These are phyloP conservation scores for Sturmia bella DNA, from an alignment of 2,888 invertebrate genomes.

Conservation along the genomic window DNA sequence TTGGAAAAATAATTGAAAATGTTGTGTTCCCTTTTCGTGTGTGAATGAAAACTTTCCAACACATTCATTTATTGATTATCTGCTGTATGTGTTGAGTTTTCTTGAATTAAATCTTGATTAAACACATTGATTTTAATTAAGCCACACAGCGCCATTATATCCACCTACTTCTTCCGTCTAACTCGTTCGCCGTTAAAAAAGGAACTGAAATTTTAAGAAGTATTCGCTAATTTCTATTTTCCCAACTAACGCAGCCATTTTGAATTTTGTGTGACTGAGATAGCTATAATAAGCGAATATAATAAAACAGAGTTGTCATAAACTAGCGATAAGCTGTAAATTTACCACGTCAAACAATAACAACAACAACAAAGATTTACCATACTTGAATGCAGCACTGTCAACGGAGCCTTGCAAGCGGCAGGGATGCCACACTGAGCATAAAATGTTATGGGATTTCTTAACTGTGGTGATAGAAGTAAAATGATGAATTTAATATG, in stretches of 20 bases:
- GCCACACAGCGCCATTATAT: constrained; percentile 64
- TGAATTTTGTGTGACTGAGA: constrained; percentile 50
- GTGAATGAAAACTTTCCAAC: constrained; percentile 13
- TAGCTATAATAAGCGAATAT: not conserved
- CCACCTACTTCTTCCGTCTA: constrained; percentile 65
- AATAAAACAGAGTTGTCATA: constrained; percentile 12
- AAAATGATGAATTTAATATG: too few relatives aligned
- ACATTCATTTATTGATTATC: constrained; percentile 52
- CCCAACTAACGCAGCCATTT: constrained; percentile 57
- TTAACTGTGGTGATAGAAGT: too few relatives aligned
- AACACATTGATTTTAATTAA: constrained; percentile 60
- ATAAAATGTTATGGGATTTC: too few relatives aligned
- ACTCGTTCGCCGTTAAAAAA: constrained; percentile 67
- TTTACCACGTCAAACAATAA: constrained; percentile 1
- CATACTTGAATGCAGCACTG: not conserved
- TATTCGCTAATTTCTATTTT: constrained; percentile 61
- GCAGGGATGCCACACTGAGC: not conserved
- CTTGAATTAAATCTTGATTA: constrained; percentile 61
- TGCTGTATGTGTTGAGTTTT: constrained; percentile 33
- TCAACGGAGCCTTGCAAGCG: not conserved
- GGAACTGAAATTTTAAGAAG: constrained; percentile 63
- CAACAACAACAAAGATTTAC: too few relatives aligned
- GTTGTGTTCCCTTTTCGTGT: constrained; percentile 43
- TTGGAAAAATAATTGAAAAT: constrained; percentile 7
- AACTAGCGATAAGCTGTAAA: constrained; percentile 29